Evolutionary conservation across 1,140 invertebrate species (phyloP).

Genomic region (Drosophila watanabei): DNA sequence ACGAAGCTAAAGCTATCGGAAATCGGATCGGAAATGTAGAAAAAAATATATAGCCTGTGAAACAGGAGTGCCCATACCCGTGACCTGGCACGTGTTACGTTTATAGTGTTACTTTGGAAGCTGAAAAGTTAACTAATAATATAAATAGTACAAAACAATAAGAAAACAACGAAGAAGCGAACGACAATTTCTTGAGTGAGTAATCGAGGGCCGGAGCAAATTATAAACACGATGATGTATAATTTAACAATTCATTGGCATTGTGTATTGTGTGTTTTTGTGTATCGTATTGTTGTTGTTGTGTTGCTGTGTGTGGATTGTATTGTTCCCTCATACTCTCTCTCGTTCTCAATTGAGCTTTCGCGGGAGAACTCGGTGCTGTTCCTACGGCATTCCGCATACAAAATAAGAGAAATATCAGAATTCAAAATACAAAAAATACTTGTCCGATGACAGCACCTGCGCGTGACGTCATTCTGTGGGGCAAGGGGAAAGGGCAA

Average conservation of each 20-base stretch:
- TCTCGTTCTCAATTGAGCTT: constrained; percentile 25
- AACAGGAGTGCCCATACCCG: constrained; percentile 1
- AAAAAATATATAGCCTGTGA: background rate
- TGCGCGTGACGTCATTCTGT: constrained; percentile 48
- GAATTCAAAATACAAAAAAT: constrained; percentile 42
- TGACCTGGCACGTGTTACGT: constrained; percentile 5
- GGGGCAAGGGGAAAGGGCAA: constrained; percentile 4
- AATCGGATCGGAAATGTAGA: constrained; percentile 10
- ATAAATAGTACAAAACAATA: background rate
- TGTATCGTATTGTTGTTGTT: constrained; percentile 1
- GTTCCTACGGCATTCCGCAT: constrained; percentile 1
- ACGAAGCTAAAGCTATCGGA: constrained; percentile 17
- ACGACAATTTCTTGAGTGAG: constrained; percentile 52
- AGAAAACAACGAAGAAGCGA: constrained; percentile 8
- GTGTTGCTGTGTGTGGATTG: background rate
- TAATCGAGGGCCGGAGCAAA: constrained; percentile 39
- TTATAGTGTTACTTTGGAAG: background rate
- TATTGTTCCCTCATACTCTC: constrained; percentile 4
- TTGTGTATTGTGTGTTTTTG: constrained; percentile 14
- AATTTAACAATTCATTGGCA: constrained; percentile 55
- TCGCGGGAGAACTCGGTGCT: background rate
- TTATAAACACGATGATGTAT: constrained; percentile 57
- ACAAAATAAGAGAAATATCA: constrained; percentile 3
- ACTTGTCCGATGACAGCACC: constrained; percentile 56
- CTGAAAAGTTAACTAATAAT: constrained; percentile 46